A percentile compares a stretch with the other conserved stretches of the same genome.
phyloP scores from a whole-genome alignment of 2,113 vertebrate species.

The Pseudorasbora parva region DNA sequence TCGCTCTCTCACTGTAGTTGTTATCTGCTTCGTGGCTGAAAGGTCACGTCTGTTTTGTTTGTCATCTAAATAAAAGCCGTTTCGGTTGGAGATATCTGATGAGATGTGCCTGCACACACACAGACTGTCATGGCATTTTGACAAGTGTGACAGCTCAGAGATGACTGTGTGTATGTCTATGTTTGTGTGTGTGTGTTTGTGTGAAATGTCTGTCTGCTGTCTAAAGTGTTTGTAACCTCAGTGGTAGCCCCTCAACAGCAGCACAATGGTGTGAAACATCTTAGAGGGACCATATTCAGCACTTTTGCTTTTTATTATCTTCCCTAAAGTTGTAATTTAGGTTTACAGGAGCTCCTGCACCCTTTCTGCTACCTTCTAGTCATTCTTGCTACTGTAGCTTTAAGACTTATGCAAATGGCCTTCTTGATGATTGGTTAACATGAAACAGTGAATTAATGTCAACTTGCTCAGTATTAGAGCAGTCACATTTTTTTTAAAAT shows the following conservation, averaged over 20 bases:
- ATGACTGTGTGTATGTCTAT: conserved; percentile 17
- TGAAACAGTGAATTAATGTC: background rate
- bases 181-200: conserved; percentile 24
- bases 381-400: background rate
- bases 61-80: conserved; percentile 75
- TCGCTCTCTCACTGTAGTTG: conserved; percentile 54
- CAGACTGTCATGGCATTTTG: conserved; percentile 38
- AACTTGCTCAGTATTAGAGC: background rate
- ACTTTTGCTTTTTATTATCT: background rate
- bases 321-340: background rate
- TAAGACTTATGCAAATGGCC: background rate
- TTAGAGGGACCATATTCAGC: background rate
- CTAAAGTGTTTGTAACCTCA: conserved; percentile 22
- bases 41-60: conserved; percentile 81
- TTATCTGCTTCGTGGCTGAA: conserved; percentile 67
- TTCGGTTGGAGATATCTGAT: conserved; percentile 70
- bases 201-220: conserved; percentile 20
- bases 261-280: background rate
- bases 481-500: too few species aligned
- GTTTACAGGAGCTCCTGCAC: background rate
- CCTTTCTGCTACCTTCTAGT: background rate
- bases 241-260: background rate
- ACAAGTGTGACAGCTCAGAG: conserved; percentile 49
- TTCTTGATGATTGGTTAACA: background rate
- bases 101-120: conserved; percentile 63